phyloP scores from a whole-genome alignment of 2,888 invertebrate genomes.

The Drosophila neonasuta region DNA sequence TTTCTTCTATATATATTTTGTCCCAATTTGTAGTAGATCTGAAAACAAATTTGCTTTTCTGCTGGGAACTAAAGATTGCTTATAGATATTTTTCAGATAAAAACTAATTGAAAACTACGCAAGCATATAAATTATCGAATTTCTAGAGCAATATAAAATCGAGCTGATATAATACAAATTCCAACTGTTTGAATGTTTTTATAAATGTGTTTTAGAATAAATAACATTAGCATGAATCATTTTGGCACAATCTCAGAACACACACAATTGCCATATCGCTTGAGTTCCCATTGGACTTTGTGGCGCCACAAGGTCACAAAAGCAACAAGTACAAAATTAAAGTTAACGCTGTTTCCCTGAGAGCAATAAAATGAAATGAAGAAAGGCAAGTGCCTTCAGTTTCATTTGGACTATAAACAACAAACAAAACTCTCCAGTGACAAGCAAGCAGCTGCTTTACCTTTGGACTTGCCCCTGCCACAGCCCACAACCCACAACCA shows the following conservation, averaged over 20 bases:
- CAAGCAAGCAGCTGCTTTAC: slow-evolving; percentile 14
- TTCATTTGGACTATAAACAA: slow-evolving; percentile 16
- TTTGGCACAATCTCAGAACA: slow-evolving; percentile 7
- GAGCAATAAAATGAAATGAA: slow-evolving; percentile 2
- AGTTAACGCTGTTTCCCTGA: not conserved
- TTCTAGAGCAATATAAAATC: not conserved
- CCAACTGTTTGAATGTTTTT: not conserved
- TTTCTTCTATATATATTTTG: not conserved
- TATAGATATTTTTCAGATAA: too few species aligned
- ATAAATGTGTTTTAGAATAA: not conserved
- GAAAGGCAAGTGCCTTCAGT: slow-evolving; percentile 13
- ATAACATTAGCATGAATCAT: not conserved
- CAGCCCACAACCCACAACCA: too few species aligned
- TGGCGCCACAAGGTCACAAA: slow-evolving; percentile 50
- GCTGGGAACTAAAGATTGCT: too few species aligned
- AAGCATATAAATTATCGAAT: not conserved
- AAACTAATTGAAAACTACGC: not conserved
- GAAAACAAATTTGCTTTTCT: too few species aligned
- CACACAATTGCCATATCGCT: slow-evolving; percentile 18
- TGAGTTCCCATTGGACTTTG: slow-evolving; percentile 15
- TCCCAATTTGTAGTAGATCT: not conserved
- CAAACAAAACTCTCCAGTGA: slow-evolving; percentile 16
- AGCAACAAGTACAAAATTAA: slow-evolving; percentile 53
- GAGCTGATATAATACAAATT: not conserved
- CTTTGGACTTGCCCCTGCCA: slow-evolving; percentile 19